Evolutionary conservation across 2,113 vertebrate species (phyloP), one percentile per base, ranked within the genome.

Genomic region (Cavia porcellus): DNA sequence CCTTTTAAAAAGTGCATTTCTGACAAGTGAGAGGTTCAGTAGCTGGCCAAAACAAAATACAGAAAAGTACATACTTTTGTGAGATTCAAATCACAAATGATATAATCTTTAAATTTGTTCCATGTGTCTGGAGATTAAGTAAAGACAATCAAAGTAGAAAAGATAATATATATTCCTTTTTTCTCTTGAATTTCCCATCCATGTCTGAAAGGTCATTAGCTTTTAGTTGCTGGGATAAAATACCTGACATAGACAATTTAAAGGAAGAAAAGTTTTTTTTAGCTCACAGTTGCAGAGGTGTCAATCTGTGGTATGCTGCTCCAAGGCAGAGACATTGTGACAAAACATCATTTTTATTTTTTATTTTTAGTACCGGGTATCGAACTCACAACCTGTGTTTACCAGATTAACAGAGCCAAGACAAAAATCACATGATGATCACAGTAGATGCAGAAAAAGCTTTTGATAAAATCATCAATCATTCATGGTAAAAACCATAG

Each of bases 121-220:
- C 93, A 72, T 68, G 7, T 3, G 22, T 68, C 10, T 89, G 70
- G 85, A 86, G 30, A 83, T 55, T 45, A 74, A 28, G 57, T 86
- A 64, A 89, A 86, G 52, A 84, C 90, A 86, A 75, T 75, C 72
- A 75, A 66, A 92, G 89, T 94, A 70, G 11, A 68, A 91, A 85
- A 57, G 22, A n/a, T 72, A 85, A 82, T 79, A 32, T 38, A 28
- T 84, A 79, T 45, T 20, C 52, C 62, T 55, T 72, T 59, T 85
- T n/a, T 72, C 6, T 19, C 38, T 91, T 64, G 28, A 92, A 72
- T 84, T 62, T 93, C 30, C 77, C 4, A 5, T 87, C 47, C 32
- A 84, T 57, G 79, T 94, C 42, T 89, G n/a, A 50, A 50, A 14
- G 28, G 25, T 47, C 19, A 30, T 32, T 80, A 80, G 77, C 17